Base-by-base conservation (phyloP, 2,888 invertebrate species). In the Dione vanillae region DNA sequence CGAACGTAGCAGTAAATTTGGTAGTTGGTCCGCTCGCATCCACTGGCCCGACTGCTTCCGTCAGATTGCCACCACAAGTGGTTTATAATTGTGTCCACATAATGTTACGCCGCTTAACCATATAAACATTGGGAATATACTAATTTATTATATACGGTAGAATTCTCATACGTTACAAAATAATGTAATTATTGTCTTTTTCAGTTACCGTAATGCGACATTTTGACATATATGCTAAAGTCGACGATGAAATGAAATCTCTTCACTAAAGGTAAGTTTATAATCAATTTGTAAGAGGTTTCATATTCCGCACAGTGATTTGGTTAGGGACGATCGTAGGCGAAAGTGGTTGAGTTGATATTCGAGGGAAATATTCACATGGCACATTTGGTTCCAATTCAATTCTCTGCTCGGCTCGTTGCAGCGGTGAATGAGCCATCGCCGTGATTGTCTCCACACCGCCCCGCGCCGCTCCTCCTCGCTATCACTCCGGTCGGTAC, bases 371-470 rank as follows among this genome's bases (percentile, higher is more conserved):
- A 86, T 86, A 83, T 87, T 82, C 83, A 84, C 85, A 89, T 89
- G 91, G 89, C 85, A 91, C 90, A 91, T 92, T 92, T 92, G 87
- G 88, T 89, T 89, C 88, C 90, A 92, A 92, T 92, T 92, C 90
- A 91, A 92, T 91, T 90, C 89, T 89, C 83, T 85, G 81, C 87
- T 86, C 88, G 89, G 88, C 85, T 91, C 91, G 89, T 89, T 89
- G 89, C 89, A 89, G 87, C 86, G 83, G 82, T 85, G 91, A 92
- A 90, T 89, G 89, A 91, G 89, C 90, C 90, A 90, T 91, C 85
- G 85, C 80, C 78, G 85, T 87, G 89, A 91, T 91, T 91, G 90
- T 90, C 83, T 81, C 76, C 77, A 71, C 77, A 70, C 77, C 71
- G 40, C 67, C 58, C 70, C 49, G 67, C 59, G 27, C 65, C 70